phyloP scores from a whole-genome alignment of 2,888 invertebrate species.

The Ganaspis brasiliensis region DNA sequence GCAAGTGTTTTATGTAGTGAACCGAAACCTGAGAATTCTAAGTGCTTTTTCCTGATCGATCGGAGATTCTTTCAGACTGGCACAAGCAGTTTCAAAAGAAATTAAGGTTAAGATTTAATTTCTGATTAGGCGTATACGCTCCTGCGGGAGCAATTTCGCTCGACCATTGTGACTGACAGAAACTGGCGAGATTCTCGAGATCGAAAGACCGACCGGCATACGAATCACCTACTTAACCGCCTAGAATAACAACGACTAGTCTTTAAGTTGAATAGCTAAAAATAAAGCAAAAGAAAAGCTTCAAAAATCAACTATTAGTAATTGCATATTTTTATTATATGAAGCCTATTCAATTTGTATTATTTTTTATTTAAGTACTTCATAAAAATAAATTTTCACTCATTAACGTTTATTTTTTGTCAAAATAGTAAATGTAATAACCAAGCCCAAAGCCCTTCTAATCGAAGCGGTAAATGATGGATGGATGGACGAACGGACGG shows the following conservation, averaged over 20 bases:
- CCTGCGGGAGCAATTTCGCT: conserved; percentile 74
- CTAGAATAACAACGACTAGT: conserved; percentile 70
- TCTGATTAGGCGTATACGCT: conserved; percentile 75
- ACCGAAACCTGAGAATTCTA: background rate
- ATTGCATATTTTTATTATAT: no score
- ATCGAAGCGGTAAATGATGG: no score
- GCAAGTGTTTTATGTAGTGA: background rate
- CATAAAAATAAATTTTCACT: no score
- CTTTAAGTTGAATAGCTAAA: conserved; percentile 50
- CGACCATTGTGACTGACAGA: conserved; percentile 79
- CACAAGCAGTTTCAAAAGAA: conserved; percentile 58
- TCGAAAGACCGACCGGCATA: conserved; percentile 78
- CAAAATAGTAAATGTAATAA: no score
- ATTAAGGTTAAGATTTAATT: conserved; percentile 79
- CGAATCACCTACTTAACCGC: conserved; percentile 77
- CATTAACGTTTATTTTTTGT: no score
- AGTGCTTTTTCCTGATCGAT: conserved; percentile 45
- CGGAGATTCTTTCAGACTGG: conserved; percentile 44
- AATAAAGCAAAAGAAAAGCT: conserved; percentile 39
- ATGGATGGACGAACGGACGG: no score
- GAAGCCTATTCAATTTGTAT: no score
- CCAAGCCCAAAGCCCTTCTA: no score
- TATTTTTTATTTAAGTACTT: no score
- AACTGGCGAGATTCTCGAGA: conserved; percentile 76
- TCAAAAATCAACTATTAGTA: background rate